These are phyloP conservation scores for Macrosteles quadrilineatus DNA, from an alignment of 1,140 invertebrate species.

Conservation along the genomic window DNA sequence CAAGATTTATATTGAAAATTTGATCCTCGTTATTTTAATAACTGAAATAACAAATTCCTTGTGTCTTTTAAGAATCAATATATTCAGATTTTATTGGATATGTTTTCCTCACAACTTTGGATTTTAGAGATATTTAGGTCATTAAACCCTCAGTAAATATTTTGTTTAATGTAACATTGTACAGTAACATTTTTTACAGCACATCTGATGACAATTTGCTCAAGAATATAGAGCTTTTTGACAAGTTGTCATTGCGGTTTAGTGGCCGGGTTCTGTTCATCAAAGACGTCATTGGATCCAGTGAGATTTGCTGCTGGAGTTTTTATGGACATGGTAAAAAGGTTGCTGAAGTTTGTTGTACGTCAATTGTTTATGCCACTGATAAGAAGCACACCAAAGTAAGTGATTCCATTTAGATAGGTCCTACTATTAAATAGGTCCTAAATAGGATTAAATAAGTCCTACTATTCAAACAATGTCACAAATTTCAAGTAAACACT, in stretches of 20 bases:
- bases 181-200: conserved; percentile 59
- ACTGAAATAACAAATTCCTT: too few relatives aligned
- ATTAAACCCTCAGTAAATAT: too few relatives aligned
- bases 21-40: too few relatives aligned
- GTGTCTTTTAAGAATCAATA: too few relatives aligned
- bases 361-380: conserved; percentile 98
- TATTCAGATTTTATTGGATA: too few relatives aligned
- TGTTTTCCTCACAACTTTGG: too few relatives aligned
- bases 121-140: too few relatives aligned
- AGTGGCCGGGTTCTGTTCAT: conserved; percentile 95
- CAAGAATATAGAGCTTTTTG: conserved; percentile 98
- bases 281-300: conserved; percentile 97
- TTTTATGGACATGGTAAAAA: conserved; percentile 97
- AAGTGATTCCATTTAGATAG: conserved; percentile 34
- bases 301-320: conserved; percentile 99
- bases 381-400: conserved; percentile 99
- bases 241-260: conserved; percentile 94
- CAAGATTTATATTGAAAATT: too few relatives aligned
- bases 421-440: background rate
- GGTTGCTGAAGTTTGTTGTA: conserved; percentile 97
- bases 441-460: conserved; percentile 8
- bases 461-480: conserved; percentile 10
- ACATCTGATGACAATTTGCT: conserved; percentile 98
- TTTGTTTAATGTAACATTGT: too few relatives aligned
- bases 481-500: too few relatives aligned